Base-by-base conservation (phyloP, 2,888 invertebrate genomes). In the Hartigia nigra region DNA sequence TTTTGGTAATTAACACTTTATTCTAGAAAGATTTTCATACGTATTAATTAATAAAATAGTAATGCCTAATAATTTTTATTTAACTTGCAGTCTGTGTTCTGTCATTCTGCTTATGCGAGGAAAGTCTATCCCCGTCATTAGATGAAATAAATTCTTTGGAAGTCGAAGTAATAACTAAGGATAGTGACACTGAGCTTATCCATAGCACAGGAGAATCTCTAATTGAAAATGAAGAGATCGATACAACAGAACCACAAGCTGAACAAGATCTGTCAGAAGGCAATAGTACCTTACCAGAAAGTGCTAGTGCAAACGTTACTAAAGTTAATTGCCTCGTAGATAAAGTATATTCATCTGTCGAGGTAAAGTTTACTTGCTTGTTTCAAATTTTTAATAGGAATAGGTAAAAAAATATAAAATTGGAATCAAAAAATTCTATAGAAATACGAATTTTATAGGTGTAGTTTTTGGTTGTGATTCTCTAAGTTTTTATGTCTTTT, bases 271-370 rank as follows among this genome's bases (percentile, higher is more conserved):
- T 55, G 23, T 55, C 55, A 23, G 55, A 55, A 23, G 55, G 23
- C 55, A 75, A 75, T 75, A 77, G 70, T 12, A 39, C 74, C 1
- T 74, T 76, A 34, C 23, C 39, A 12, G 79, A 79, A 70, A 36
- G 70, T 12, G 39, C 35, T 70, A 35, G 74, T 31, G 35, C 37
- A 23, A 79, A 77, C 70, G 36, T 74, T 36, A 79, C 79, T 4
- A 77, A 77, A 36, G 79, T 77, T 34, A 83, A 91, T 83, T 91
- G 91, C 74, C 81, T 88, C 12, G 86, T 80, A 0, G 88, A 90
- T 34, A 85, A 87, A 78, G 80, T 83, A n/a, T 88, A 89, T 80
- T 90, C 90, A 31, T 86, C 89, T n/a, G 91, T 91, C 34, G 90
- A 91, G 86, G 91, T 90, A 85, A 79, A 76, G 32, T 39, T 74